phyloP scores from a whole-genome alignment of 1,140 invertebrate genomes.

The Eciton burchellii region DNA sequence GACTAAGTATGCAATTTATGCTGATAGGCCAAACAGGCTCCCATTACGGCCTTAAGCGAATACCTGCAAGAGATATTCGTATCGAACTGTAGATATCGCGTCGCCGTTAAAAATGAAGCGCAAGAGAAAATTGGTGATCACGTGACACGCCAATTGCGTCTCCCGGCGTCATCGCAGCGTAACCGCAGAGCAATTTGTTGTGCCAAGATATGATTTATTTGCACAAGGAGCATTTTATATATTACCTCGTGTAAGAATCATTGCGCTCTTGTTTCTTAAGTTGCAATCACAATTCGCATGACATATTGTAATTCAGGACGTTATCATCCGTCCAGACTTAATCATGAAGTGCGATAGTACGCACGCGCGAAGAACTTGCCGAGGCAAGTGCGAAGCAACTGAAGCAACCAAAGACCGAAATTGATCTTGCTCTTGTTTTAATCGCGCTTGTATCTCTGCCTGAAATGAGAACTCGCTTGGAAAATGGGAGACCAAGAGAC shows the following conservation, averaged over 20 bases:
- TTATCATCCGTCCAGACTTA: neutral
- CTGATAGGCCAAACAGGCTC: slow-evolving; percentile 65
- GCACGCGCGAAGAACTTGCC: no score
- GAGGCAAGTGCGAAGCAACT: neutral
- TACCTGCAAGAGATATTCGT: slow-evolving; percentile 57
- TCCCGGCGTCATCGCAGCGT: slow-evolving; percentile 28
- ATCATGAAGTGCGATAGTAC: neutral
- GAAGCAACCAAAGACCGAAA: neutral
- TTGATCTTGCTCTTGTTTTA: neutral
- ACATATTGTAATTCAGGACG: neutral
- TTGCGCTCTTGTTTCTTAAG: neutral
- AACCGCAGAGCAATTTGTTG: slow-evolving; percentile 48
- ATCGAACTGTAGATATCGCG: slow-evolving; percentile 51
- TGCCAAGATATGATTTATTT: slow-evolving; percentile 48
- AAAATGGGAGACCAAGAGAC: neutral
- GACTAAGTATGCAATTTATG: slow-evolving; percentile 70
- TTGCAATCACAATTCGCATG: neutral
- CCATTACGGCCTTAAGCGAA: slow-evolving; percentile 63
- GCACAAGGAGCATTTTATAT: slow-evolving; percentile 14
- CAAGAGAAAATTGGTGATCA: slow-evolving; percentile 51
- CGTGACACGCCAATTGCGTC: slow-evolving; percentile 48
- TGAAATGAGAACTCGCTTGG: neutral
- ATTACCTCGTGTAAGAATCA: slow-evolving; percentile 22
- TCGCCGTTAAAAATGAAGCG: slow-evolving; percentile 41
- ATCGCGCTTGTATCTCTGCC: neutral